These are phyloP conservation scores for Argyra leucocephala DNA, from an alignment of 2,888 invertebrate genomes.

Conservation along the genomic window DNA sequence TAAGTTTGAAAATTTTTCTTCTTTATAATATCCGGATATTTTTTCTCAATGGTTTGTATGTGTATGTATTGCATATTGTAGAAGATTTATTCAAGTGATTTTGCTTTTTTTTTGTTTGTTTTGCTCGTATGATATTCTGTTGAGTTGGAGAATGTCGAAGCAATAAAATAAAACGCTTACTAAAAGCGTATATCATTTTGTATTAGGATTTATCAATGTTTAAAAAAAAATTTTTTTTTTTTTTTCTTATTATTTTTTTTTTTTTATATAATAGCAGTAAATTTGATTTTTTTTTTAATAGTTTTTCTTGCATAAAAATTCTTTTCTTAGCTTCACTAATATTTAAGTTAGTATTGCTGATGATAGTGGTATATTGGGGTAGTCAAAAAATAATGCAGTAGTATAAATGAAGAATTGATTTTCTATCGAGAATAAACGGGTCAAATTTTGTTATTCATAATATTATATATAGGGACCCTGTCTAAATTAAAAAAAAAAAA, in stretches of 20 bases:
- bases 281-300: background rate
- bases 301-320: background rate
- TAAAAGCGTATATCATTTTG: background rate
- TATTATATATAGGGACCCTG: too few species aligned
- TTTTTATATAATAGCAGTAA: too few species aligned
- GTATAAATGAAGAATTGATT: background rate
- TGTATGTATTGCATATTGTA: too few species aligned
- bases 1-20: too few species aligned
- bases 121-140: too few species aligned
- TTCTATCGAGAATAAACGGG: background rate
- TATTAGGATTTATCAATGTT: conserved; percentile 4
- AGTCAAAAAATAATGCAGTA: background rate
- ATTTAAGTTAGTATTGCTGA: too few species aligned
- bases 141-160: background rate
- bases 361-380: background rate
- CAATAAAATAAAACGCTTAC: background rate
- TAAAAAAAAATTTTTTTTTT: background rate
- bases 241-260: background rate
- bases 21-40: too few species aligned
- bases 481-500: too few species aligned
- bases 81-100: too few species aligned
- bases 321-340: background rate
- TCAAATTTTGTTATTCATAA: too few species aligned
- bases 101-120: too few species aligned
- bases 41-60: too few species aligned